Evolutionary conservation across 2,113 vertebrate species (phyloP).

Genomic region (Thalassarche chlororhynchos): DNA sequence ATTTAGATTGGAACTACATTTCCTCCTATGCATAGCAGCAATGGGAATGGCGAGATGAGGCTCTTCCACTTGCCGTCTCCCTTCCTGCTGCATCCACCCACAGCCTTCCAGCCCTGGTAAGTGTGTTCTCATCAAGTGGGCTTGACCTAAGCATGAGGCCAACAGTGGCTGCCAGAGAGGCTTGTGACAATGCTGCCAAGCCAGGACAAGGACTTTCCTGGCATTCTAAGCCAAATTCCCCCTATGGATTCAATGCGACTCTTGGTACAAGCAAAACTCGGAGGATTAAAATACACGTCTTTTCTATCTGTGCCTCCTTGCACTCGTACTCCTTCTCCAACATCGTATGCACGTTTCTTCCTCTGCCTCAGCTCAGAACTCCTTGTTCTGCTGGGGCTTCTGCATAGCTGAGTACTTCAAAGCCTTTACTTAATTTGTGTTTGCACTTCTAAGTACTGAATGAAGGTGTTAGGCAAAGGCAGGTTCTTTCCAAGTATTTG

Average conservation of each 20-base stretch:
- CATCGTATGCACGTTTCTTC: background rate
- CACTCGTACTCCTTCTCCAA: background rate
- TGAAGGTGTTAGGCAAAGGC: constrained; percentile 7
- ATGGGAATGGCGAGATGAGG: background rate
- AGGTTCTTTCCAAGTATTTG: constrained; percentile 28
- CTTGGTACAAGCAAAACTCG: background rate
- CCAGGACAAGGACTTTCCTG: background rate
- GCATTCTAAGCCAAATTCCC: background rate
- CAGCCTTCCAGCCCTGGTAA: background rate
- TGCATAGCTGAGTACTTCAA: constrained; percentile 39
- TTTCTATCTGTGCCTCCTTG: background rate
- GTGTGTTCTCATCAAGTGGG: background rate
- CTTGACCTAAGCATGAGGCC: background rate
- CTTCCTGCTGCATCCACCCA: background rate
- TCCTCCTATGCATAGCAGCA: background rate
- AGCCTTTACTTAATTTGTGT: constrained; percentile 53
- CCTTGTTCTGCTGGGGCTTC: constrained; percentile 33
- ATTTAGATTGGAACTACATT: background rate
- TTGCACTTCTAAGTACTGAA: constrained; percentile 46
- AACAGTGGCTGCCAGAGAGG: background rate
- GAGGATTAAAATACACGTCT: background rate
- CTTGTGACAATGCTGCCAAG: background rate
- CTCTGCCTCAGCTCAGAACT: background rate
- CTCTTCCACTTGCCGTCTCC: background rate
- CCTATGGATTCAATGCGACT: background rate